Evolutionary conservation across 2,888 invertebrate species (phyloP).

Genomic region (Nomada ferruginata): DNA sequence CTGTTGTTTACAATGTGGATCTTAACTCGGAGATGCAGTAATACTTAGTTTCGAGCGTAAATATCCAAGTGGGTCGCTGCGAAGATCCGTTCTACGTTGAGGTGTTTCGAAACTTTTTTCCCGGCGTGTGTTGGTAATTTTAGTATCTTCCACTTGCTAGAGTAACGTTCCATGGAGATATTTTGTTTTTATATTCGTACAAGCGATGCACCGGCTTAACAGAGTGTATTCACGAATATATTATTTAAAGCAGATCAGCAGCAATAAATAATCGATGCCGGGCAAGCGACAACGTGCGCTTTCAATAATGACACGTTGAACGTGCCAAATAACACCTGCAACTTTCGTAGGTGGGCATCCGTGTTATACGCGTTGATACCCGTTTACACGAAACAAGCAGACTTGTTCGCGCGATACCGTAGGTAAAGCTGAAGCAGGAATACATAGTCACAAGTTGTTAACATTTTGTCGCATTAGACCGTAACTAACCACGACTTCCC

Average conservation of each 20-base stretch:
- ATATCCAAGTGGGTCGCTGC: neutral
- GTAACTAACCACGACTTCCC: slow-evolving; percentile 78
- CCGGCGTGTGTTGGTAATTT: neutral
- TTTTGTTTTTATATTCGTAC: neutral
- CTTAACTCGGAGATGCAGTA: slow-evolving; percentile 34
- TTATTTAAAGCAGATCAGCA: slow-evolving; percentile 2
- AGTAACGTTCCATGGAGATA: neutral
- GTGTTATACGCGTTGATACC: slow-evolving; percentile 16
- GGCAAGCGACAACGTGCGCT: slow-evolving; percentile 25
- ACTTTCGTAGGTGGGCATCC: slow-evolving; percentile 52
- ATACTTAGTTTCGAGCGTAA: slow-evolving; percentile 20
- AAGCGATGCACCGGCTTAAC: neutral
- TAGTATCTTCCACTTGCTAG: neutral
- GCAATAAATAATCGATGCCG: slow-evolving; percentile 40
- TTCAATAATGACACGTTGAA: slow-evolving; percentile 28
- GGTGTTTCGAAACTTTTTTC: neutral
- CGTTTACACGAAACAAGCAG: slow-evolving; percentile 17
- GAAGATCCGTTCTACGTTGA: neutral
- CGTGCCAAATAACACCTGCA: slow-evolving; percentile 56
- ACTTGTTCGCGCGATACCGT: slow-evolving; percentile 1
- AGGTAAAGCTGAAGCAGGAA: slow-evolving; percentile 37
- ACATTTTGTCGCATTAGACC: slow-evolving; percentile 74
- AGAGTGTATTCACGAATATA: slow-evolving; percentile 16
- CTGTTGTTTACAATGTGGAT: slow-evolving; percentile 54
- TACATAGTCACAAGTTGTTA: slow-evolving; percentile 18